These are phyloP conservation scores for Lutjanus argentimaculatus DNA, from an alignment of 2,797 vertebrate species.

Conservation along the genomic window DNA sequence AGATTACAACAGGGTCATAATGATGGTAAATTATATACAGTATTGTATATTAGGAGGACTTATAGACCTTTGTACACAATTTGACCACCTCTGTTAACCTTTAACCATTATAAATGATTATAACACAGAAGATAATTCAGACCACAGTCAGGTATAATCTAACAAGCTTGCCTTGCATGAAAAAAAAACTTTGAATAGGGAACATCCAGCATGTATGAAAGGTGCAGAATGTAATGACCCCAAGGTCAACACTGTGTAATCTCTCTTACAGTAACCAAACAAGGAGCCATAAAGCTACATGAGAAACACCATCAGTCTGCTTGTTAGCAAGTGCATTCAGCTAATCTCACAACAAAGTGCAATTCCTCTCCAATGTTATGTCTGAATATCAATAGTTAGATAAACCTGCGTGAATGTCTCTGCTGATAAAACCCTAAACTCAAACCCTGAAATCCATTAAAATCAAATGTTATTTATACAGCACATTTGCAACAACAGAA, in stretches of 20 bases:
- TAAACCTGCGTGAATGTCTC: neutral
- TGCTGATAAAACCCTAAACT: neutral
- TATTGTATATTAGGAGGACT: slow-evolving; percentile 43
- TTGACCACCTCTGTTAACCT: slow-evolving; percentile 74
- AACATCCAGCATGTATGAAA: slow-evolving; percentile 41
- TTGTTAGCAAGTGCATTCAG: neutral
- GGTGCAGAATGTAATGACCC: slow-evolving; percentile 1
- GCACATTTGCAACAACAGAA: neutral
- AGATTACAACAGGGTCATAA: slow-evolving; percentile 55
- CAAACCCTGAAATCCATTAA: neutral
- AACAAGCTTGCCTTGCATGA: slow-evolving; percentile 30
- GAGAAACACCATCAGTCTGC: neutral
- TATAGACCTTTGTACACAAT: slow-evolving; percentile 79
- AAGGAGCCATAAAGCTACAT: slow-evolving; percentile 14
- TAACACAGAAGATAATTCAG: slow-evolving; percentile 64
- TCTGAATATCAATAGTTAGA: neutral
- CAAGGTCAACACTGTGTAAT: slow-evolving; percentile 37
- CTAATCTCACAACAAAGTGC: neutral
- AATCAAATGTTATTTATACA: neutral
- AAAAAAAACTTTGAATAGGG: slow-evolving; percentile 16
- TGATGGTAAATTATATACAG: slow-evolving; percentile 48
- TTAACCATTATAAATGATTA: slow-evolving; percentile 80
- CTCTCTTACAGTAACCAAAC: slow-evolving; percentile 26
- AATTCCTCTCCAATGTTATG: neutral
- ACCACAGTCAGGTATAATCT: slow-evolving; percentile 55